A percentile compares a stretch with the other conserved stretches of the same genome.
Evolutionary conservation across 64 coral and sea anemone species (phyloP).

Genomic region (Porites lutea): DNA sequence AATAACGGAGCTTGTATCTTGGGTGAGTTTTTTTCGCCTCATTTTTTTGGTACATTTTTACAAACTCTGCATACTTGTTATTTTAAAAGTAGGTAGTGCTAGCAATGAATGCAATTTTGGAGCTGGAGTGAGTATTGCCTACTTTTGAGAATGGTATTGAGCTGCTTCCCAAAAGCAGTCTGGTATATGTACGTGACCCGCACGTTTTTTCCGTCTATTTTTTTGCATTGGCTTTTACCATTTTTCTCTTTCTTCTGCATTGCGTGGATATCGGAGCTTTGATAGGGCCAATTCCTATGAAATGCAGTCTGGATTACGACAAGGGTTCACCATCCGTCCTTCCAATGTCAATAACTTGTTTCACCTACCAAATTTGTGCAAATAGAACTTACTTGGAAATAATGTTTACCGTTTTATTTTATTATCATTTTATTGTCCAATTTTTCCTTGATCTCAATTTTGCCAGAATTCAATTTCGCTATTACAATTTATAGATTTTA

Average conservation of each 20-base stretch:
- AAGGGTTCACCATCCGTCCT: not conserved
- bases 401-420: too few relatives aligned
- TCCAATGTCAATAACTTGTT: constrained; percentile 18
- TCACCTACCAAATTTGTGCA: constrained; percentile 18
- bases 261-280: constrained; percentile 8
- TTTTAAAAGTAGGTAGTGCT: too few relatives aligned
- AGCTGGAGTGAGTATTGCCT: not conserved
- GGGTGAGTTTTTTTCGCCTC: too few relatives aligned
- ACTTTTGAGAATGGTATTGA: constrained; percentile 12
- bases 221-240: constrained; percentile 41
- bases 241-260: not conserved
- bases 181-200: constrained; percentile 44
- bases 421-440: too few relatives aligned
- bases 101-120: too few relatives aligned
- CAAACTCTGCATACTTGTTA: too few relatives aligned
- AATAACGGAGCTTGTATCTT: too few relatives aligned
- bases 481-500: too few relatives aligned
- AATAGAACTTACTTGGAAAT: not conserved
- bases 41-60: too few relatives aligned
- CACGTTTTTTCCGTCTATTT: constrained; percentile 18
- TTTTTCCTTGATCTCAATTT: too few relatives aligned
- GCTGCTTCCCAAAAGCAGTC: constrained; percentile 21
- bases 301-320: constrained; percentile 7
- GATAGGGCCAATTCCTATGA: not conserved
- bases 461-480: too few relatives aligned